Conservation (phyloP, 2,113 vertebrate genomes). For the Embiotoca jacksoni region DNA sequence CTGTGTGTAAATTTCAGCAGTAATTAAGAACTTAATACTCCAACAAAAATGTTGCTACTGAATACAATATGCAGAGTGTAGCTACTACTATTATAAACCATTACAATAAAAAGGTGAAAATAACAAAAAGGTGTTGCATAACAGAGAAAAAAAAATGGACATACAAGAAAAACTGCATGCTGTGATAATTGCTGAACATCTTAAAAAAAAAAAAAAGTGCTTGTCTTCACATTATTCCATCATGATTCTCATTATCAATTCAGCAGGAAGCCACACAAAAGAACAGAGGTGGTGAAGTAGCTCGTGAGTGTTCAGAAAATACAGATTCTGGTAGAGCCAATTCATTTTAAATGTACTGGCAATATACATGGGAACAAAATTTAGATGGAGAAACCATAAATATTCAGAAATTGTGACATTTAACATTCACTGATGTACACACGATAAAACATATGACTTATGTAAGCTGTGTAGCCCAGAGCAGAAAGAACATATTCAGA, state of each 20-base stretch:
- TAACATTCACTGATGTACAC: not conserved
- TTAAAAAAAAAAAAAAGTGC: slow-evolving; percentile 1
- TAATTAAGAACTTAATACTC: slow-evolving; percentile 18
- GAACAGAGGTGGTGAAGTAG: slow-evolving; percentile 5
- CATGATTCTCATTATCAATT: slow-evolving; percentile 40
- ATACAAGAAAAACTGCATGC: not conserved
- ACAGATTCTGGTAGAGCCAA: not conserved
- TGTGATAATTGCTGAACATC: slow-evolving; percentile 24
- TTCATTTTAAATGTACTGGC: not conserved
- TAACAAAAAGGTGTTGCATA: not conserved
- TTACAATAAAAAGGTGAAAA: not conserved
- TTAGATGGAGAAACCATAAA: slow-evolving; percentile 1
- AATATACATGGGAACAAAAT: not conserved
- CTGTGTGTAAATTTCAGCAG: not conserved
- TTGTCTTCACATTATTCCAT: slow-evolving; percentile 1
- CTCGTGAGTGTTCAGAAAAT: not conserved
- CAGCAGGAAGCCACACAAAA: slow-evolving; percentile 29
- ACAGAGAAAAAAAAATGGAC: not conserved
- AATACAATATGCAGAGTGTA: not conserved
- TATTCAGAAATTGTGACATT: slow-evolving; percentile 7
- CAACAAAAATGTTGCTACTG: not conserved
- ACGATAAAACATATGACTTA: not conserved
- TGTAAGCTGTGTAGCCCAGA: slow-evolving; percentile 13
- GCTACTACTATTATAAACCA: not conserved
- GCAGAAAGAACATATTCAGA: slow-evolving; percentile 36